phyloP scores from a whole-genome alignment of 2,113 vertebrate genomes.

The Mionectes macconnelli region DNA sequence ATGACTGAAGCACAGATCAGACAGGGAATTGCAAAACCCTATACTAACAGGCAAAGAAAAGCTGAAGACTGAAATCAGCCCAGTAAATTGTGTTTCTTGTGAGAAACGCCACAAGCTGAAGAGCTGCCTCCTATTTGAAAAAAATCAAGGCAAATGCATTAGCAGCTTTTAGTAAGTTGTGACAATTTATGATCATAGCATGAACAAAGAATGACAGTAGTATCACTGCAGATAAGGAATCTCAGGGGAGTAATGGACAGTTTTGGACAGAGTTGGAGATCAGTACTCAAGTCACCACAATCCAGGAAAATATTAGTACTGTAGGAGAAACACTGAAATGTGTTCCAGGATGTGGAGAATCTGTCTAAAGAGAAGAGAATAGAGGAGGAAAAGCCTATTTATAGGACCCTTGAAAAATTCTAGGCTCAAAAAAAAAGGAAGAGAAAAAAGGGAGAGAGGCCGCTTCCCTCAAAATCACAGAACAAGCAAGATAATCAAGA shows the following conservation, averaged over 20 bases:
- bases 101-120: neutral
- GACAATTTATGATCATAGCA: neutral
- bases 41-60: neutral
- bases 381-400: neutral
- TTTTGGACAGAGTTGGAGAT: neutral
- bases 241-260: neutral
- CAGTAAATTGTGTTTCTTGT: neutral
- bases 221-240: neutral
- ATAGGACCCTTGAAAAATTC: neutral
- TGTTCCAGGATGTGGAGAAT: neutral
- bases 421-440: neutral
- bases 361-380: neutral
- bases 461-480: neutral
- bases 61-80: neutral
- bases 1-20: neutral
- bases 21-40: neutral
- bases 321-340: neutral
- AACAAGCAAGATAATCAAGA: neutral
- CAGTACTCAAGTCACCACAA: neutral
- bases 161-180: neutral
- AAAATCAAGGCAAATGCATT: neutral
- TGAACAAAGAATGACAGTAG: neutral
- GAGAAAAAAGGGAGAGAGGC: accelerated
- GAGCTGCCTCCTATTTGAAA: neutral
- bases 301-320: neutral